phyloP scores from a whole-genome alignment of 2,797 vertebrate species.

The Mormyrus hasselquistii region DNA sequence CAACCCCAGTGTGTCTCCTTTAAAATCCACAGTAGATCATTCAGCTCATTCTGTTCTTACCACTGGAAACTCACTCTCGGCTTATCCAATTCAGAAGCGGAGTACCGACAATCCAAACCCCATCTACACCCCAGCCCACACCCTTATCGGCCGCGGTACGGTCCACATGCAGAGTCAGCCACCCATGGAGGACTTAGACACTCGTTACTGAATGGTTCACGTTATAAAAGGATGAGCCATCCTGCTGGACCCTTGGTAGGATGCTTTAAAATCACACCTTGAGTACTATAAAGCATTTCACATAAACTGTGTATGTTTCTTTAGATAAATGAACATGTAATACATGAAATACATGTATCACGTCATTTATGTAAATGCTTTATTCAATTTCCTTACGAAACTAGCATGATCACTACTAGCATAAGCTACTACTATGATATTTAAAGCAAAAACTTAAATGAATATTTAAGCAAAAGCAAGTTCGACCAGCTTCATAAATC shows the following conservation, averaged over 20 bases:
- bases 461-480: not conserved
- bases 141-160: not conserved
- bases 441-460: not conserved
- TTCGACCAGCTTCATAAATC: not conserved
- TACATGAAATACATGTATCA: not conserved
- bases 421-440: not conserved
- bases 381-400: not conserved
- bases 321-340: not conserved
- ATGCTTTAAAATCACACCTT: not conserved
- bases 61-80: not conserved
- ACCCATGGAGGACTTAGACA: not conserved
- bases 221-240: not conserved
- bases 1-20: not conserved
- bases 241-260: not conserved
- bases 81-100: not conserved
- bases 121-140: not conserved
- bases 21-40: not conserved
- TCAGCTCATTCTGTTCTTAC: not conserved
- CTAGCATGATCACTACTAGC: not conserved
- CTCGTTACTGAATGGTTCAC: not conserved
- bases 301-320: not conserved
- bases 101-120: not conserved
- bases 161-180: not conserved
- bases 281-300: not conserved
- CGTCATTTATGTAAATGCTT: not conserved